Evolutionary conservation across 2,797 vertebrate species (phyloP).

Genomic region (Etheostoma nigrum): DNA sequence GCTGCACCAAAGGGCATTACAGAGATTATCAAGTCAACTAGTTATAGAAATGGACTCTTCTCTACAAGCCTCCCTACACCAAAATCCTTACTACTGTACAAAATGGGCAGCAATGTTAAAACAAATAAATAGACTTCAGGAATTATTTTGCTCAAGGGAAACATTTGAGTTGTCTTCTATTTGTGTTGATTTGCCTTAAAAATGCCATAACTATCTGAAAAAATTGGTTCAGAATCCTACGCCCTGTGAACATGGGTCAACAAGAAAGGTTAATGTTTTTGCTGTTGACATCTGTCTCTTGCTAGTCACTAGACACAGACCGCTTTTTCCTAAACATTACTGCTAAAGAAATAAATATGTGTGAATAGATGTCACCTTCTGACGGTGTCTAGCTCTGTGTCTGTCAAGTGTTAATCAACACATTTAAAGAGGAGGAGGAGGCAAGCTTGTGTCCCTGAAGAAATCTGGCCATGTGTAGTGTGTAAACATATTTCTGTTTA

Average conservation of each 20-base stretch:
- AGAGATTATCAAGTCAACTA: constrained; percentile 75
- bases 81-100: constrained; percentile 31
- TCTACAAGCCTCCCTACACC: constrained; percentile 41
- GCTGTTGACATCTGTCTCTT: constrained; percentile 52
- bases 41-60: constrained; percentile 73
- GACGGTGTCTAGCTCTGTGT: constrained; percentile 60
- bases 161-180: background rate
- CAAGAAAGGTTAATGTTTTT: constrained; percentile 31
- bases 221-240: background rate
- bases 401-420: constrained; percentile 81
- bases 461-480: constrained; percentile 49
- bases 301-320: constrained; percentile 55
- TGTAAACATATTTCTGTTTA: constrained; percentile 48
- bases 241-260: constrained; percentile 29
- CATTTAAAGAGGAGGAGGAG: constrained; percentile 53
- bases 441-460: constrained; percentile 47
- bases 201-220: background rate
- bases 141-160: background rate
- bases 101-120: constrained; percentile 25
- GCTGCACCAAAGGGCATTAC: constrained; percentile 79
- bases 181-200: background rate
- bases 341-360: constrained; percentile 60
- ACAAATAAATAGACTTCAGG: constrained; percentile 13
- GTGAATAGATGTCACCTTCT: constrained; percentile 73
- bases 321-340: constrained; percentile 54